Evolutionary conservation across 2,888 invertebrate genomes (phyloP).

Genomic region (Orthosia cruda): DNA sequence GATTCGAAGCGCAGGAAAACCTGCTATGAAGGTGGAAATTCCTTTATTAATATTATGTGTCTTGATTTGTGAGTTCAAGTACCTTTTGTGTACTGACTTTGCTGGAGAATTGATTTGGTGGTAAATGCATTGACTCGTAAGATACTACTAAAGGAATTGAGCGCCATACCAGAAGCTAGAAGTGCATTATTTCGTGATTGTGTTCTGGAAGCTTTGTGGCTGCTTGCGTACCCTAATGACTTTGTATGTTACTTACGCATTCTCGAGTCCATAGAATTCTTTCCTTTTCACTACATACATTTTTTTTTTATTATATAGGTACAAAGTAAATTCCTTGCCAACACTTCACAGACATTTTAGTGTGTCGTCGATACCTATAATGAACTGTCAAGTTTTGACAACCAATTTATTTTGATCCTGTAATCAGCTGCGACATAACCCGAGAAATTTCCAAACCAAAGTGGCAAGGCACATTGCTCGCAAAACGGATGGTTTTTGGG

Average conservation of each 20-base stretch:
- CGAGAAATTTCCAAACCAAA: not conserved
- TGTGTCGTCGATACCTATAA: too few species aligned
- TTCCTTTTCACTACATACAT: too few species aligned
- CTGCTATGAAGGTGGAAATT: slow-evolving; percentile 33
- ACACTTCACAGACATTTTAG: too few species aligned
- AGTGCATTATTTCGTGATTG: not conserved
- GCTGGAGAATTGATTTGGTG: not conserved
- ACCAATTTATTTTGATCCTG: not conserved
- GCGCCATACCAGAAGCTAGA: not conserved
- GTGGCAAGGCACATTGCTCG: not conserved
- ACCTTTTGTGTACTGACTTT: slow-evolving; percentile 20
- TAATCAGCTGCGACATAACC: not conserved
- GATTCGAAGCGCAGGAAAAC: slow-evolving; percentile 18
- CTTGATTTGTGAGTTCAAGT: slow-evolving; percentile 25
- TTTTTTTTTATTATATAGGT: too few species aligned
- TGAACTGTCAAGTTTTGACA: too few species aligned
- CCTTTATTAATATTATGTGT: slow-evolving; percentile 37
- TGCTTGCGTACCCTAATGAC: too few species aligned
- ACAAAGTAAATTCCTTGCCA: too few species aligned
- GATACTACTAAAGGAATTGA: not conserved
- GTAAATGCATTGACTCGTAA: not conserved
- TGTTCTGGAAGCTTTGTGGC: not conserved
- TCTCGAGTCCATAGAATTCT: not conserved
- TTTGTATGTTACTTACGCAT: too few species aligned
- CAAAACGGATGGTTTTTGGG: too few species aligned